Conservation (phyloP, 2,888 invertebrate genomes). For the Slavum lentiscoides region DNA sequence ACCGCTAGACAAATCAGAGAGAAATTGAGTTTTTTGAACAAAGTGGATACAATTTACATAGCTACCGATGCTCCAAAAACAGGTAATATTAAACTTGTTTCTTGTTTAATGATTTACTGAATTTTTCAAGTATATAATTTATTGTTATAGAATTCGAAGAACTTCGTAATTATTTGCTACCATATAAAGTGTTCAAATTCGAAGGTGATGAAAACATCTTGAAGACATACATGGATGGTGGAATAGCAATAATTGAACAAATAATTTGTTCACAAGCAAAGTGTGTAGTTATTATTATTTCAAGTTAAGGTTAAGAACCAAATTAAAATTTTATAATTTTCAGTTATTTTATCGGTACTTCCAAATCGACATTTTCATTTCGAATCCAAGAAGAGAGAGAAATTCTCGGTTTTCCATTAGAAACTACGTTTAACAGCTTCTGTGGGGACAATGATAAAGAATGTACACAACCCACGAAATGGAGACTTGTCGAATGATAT, state of each 20-base stretch:
- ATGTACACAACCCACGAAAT: conserved; percentile 77
- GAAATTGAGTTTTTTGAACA: conserved; percentile 64
- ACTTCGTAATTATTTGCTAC: conserved; percentile 62
- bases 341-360: conserved; percentile 84
- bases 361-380: conserved; percentile 94
- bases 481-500: conserved; percentile 66
- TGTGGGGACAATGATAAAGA: conserved; percentile 68
- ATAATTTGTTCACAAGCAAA: conserved; percentile 88
- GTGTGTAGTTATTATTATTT: conserved; percentile 59
- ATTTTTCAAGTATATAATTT: conserved; percentile 15
- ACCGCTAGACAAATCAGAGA: conserved; percentile 75
- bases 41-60: conserved; percentile 71
- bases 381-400: conserved; percentile 97
- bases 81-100: conserved; percentile 59
- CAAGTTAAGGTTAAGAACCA: conserved; percentile 6
- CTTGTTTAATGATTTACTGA: conserved; percentile 2
- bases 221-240: conserved; percentile 74
- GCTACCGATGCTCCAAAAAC: conserved; percentile 78
- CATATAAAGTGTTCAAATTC: conserved; percentile 59
- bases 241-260: conserved; percentile 91
- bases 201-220: conserved; percentile 56
- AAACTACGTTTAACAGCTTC: conserved; percentile 85
- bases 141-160: conserved; percentile 62
- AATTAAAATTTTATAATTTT: conserved; percentile 18
- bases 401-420: conserved; percentile 81